Evolutionary conservation across 2,797 vertebrate species (phyloP).

Genomic region (Chiroxiphia lanceolata): DNA sequence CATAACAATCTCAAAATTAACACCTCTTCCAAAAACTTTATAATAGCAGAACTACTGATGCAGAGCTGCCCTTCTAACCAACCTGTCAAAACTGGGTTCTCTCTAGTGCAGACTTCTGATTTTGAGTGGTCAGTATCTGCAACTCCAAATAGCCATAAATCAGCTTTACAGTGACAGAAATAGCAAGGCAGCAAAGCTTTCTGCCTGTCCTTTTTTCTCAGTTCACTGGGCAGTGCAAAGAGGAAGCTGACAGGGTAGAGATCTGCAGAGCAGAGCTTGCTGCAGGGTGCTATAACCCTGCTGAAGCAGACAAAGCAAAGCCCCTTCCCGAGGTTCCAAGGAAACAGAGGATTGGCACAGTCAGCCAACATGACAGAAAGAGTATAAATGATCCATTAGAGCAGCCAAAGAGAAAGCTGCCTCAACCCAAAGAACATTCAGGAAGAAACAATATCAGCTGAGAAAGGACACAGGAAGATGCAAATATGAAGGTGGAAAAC

Average conservation of each 20-base stretch:
- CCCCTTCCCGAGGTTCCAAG: background rate
- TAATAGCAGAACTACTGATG: background rate
- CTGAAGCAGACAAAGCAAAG: background rate
- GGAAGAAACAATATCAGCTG: background rate
- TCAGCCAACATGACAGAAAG: background rate
- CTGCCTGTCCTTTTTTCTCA: background rate
- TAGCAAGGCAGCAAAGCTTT: conserved; percentile 2
- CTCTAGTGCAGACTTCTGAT: background rate
- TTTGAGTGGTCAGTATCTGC: background rate
- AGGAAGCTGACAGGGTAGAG: background rate
- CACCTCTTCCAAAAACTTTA: background rate
- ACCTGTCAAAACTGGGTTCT: background rate
- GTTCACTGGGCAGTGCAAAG: background rate
- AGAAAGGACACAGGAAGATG: background rate
- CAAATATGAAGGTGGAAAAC: background rate
- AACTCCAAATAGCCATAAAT: background rate
- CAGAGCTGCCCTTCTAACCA: background rate
- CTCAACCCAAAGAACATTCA: background rate
- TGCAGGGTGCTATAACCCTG: background rate
- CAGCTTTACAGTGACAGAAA: conserved; percentile 7
- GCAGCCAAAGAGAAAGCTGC: background rate
- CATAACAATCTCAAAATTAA: background rate
- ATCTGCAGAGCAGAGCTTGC: background rate
- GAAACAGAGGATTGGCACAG: background rate
- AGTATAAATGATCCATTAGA: background rate